Conservation (phyloP, 2,888 invertebrate species). For the Pristionchus mayeri region DNA sequence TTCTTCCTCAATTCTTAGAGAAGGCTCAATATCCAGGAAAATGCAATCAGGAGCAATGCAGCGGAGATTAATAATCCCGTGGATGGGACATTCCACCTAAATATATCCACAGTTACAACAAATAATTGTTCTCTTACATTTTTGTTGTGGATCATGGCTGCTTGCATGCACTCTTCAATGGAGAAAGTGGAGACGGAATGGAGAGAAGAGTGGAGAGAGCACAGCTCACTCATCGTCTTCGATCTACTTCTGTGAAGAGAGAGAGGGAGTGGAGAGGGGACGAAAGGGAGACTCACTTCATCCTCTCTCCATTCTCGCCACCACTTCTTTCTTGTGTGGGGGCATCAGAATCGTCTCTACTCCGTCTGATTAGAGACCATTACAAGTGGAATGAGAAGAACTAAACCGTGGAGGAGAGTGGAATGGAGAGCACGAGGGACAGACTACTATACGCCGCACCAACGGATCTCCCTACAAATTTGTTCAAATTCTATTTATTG, state of each 20-base stretch:
- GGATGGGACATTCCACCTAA: slow-evolving; percentile 54
- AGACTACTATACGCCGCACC: slow-evolving; percentile 92
- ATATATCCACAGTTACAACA: neutral
- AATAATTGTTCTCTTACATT: neutral
- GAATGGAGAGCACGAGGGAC: slow-evolving; percentile 86
- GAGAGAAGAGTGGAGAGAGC: neutral
- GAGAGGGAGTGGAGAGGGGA: neutral
- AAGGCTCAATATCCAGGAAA: slow-evolving; percentile 87
- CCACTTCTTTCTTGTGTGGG: neutral
- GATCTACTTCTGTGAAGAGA: slow-evolving; percentile 42
- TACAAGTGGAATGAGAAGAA: neutral
- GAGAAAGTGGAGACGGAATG: slow-evolving; percentile 86
- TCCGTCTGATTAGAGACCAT: neutral
- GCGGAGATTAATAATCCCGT: slow-evolving; percentile 50
- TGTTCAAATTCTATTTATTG: too few relatives aligned
- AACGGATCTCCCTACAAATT: slow-evolving; percentile 92
- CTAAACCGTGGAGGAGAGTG: neutral
- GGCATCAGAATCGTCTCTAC: slow-evolving; percentile 18
- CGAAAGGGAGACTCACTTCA: neutral
- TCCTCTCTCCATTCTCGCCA: neutral
- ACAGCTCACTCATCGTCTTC: slow-evolving; percentile 43
- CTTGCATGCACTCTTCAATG: slow-evolving; percentile 91
- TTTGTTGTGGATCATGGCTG: neutral
- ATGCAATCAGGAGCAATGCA: slow-evolving; percentile 77
- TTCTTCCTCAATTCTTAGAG: slow-evolving; percentile 79